phyloP scores from a whole-genome alignment of 2,888 invertebrate genomes.

The Antheraea yamamai region DNA sequence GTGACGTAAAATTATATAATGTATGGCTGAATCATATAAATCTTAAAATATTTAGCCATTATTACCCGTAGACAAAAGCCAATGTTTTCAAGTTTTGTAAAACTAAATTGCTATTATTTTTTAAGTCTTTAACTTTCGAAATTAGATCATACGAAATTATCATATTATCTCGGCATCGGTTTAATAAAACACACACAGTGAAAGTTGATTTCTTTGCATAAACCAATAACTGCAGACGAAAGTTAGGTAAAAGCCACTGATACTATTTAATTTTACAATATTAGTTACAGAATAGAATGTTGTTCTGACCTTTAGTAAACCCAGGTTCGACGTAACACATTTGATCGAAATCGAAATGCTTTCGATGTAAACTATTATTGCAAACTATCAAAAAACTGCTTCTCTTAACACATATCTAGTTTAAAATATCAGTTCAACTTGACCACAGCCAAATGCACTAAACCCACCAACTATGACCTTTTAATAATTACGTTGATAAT shows the following conservation, averaged over 20 bases:
- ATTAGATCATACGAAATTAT: slow-evolving; percentile 16
- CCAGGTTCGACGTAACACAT: neutral
- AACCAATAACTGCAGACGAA: slow-evolving; percentile 32
- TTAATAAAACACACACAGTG: slow-evolving; percentile 33
- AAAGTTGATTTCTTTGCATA: slow-evolving; percentile 37
- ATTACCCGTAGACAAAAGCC: neutral
- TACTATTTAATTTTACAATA: slow-evolving; percentile 16
- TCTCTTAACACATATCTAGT: neutral
- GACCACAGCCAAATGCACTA: neutral
- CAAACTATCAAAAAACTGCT: neutral
- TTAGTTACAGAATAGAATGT: slow-evolving; percentile 15
- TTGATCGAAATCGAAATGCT: neutral
- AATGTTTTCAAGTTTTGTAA: neutral
- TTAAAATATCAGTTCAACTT: slow-evolving; percentile 5
- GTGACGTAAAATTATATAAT: slow-evolving; percentile 1
- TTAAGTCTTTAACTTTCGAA: neutral
- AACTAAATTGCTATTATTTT: neutral
- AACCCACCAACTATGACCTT: neutral
- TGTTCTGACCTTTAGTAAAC: slow-evolving; percentile 21
- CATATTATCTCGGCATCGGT: slow-evolving; percentile 12
- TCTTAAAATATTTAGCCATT: neutral
- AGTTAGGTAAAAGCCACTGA: slow-evolving; percentile 28
- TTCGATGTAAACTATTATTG: neutral
- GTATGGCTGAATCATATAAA: neutral
- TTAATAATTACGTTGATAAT: neutral